Base-by-base conservation (phyloP, 2,888 invertebrate genomes). In the Drosophila meridiana region DNA sequence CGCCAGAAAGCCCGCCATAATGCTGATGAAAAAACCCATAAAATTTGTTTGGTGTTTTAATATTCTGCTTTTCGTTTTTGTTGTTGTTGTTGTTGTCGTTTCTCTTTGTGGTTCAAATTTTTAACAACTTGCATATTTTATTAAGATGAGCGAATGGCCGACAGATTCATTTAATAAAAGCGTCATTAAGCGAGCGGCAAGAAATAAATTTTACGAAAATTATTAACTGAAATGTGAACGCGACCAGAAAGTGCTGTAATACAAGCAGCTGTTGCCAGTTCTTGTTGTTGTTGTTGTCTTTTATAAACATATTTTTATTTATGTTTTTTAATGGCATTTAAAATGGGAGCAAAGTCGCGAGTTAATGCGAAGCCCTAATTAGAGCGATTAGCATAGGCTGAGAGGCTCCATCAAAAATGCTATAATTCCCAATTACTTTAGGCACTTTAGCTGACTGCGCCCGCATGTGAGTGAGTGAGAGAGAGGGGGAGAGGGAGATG, bases 161-260 rank as follows among this genome's bases (percentile, higher is more conserved):
- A 80, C 72, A 82, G 82, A 70, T 83, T 80, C 83, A 59, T 89
- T 80, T 73, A 84, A 83, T 86, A 83, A 86, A 89, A 87, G 65
- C 74, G 80, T 78, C 89, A 83, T 89, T 82, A 82, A 87, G 63
- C 73, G 28, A 60, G 63, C 69, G 53, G 64, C 59, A 58, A n/a
- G 68, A 71, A 61, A 87, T 87, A 80, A 82, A 84, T 84, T 84
- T 48, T 57, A 60, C 42, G 4, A 52, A 59, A 79, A 76, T 80
- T 83, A 84, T 84, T 53, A 74, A 68, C 83, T 71, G 45, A 53
- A 55, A 43, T 32, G 38, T 47, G 59, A 38, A 48, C 30, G 14
- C 34, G 40, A 34, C 30, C 20, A 42, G 13, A 34, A 52, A 52
- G 26, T 60, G 62, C 36, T 57, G 66, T 60, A 69, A 73, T 38